Evolutionary conservation across 2,888 invertebrate genomes (phyloP).

Genomic region (Rhagophthalmus giganteus): DNA sequence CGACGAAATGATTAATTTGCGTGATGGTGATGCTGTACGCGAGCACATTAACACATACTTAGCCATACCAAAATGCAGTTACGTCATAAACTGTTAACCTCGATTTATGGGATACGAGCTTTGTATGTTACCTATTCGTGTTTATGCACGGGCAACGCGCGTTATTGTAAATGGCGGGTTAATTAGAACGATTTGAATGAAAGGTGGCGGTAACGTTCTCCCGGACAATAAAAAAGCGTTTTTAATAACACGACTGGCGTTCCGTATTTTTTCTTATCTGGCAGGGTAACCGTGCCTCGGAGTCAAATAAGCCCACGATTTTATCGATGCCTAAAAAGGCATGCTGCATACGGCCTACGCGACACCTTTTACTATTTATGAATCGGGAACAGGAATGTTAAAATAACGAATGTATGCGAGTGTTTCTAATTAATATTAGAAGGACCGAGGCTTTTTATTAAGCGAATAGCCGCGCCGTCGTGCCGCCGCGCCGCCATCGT

Average conservation of each 20-base stretch:
- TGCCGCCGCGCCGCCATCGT: too few species aligned
- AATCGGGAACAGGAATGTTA: conserved; percentile 5
- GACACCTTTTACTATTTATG: conserved; percentile 15
- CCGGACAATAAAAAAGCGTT: conserved; percentile 1
- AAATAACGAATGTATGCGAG: conserved; percentile 7
- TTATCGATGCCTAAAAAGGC: conserved; percentile 11
- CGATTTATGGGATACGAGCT: too few species aligned
- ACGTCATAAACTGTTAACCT: too few species aligned
- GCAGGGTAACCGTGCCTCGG: conserved; percentile 9
- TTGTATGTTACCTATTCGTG: too few species aligned
- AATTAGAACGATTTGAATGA: neutral
- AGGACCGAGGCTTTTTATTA: conserved; percentile 3
- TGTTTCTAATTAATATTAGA: conserved; percentile 10
- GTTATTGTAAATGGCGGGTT: neutral
- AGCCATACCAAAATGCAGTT: too few species aligned
- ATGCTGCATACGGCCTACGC: conserved; percentile 5
- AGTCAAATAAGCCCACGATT: conserved; percentile 9
- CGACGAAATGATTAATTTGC: too few species aligned
- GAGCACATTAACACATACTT: too few species aligned
- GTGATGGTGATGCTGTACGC: too few species aligned
- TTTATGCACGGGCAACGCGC: too few species aligned
- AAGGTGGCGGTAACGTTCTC: neutral
- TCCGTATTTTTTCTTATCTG: conserved; percentile 6
- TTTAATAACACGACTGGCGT: conserved; percentile 2
- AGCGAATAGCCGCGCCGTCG: conserved; percentile 5